Evolutionary conservation across 2,888 invertebrate species (phyloP).

Genomic region (Cybosia mesomella): DNA sequence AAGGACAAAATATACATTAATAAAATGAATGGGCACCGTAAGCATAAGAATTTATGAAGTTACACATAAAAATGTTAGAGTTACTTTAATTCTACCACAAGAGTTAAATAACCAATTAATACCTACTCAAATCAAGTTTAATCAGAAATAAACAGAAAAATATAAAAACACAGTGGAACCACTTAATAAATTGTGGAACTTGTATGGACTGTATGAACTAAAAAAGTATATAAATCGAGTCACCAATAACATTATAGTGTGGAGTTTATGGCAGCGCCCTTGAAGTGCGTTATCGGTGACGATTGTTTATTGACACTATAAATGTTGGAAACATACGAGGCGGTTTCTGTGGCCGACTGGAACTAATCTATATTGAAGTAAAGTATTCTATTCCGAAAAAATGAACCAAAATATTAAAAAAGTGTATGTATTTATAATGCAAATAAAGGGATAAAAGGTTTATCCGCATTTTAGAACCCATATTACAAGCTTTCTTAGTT

Average conservation of each 20-base stretch:
- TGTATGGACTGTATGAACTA: slow-evolving; percentile 61
- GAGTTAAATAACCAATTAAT: slow-evolving; percentile 67
- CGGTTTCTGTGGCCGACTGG: slow-evolving; percentile 41
- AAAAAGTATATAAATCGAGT: slow-evolving; percentile 76
- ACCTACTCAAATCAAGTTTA: slow-evolving; percentile 65
- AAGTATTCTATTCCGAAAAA: background rate
- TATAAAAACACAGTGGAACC: slow-evolving; percentile 66
- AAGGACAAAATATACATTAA: slow-evolving; percentile 36
- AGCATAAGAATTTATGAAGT: slow-evolving; percentile 28
- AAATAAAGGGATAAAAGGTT: background rate
- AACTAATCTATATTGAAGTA: slow-evolving; percentile 17
- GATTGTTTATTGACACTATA: slow-evolving; percentile 81
- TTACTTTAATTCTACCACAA: slow-evolving; percentile 28
- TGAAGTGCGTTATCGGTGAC: slow-evolving; percentile 77
- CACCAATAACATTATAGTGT: slow-evolving; percentile 83
- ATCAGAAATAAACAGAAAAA: slow-evolving; percentile 65
- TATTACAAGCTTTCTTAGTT: no score
- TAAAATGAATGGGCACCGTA: slow-evolving; percentile 31
- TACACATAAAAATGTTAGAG: slow-evolving; percentile 14
- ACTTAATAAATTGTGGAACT: slow-evolving; percentile 79
- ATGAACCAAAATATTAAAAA: background rate
- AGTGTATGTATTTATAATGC: background rate
- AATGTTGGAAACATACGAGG: slow-evolving; percentile 70
- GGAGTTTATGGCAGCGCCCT: slow-evolving; percentile 81
- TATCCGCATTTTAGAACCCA: background rate